A percentile compares a stretch with the other conserved stretches of the same genome.
These are phyloP conservation scores for Dasypolia templi DNA, from an alignment of 2,888 invertebrate species.

Conservation along the genomic window DNA sequence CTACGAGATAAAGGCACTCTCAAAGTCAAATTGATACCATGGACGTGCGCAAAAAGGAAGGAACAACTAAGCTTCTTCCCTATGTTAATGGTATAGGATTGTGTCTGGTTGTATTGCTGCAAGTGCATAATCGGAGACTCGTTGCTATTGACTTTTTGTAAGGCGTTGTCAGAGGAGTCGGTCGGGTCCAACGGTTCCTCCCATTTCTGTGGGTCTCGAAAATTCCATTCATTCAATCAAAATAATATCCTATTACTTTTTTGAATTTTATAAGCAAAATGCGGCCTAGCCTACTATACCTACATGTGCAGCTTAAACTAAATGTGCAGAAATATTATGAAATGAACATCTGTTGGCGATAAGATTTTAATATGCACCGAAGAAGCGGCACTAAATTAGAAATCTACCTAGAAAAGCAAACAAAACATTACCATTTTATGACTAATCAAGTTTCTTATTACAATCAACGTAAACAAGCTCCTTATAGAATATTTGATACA, in stretches of 20 bases:
- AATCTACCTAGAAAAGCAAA: constrained; percentile 6
- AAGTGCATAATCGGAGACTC: background rate
- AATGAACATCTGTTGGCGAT: constrained; percentile 29
- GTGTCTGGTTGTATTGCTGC: background rate
- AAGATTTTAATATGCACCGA: background rate
- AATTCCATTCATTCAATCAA: too few species aligned
- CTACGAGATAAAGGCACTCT: background rate
- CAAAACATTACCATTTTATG: constrained; percentile 9
- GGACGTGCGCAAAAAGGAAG: background rate
- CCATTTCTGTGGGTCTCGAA: background rate
- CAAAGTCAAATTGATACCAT: background rate
- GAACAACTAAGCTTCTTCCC: background rate
- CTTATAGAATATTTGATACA: constrained; percentile 10
- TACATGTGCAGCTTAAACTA: too few species aligned
- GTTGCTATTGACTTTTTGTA: constrained; percentile 2
- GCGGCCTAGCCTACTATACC: background rate
- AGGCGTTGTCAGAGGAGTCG: constrained; percentile 1
- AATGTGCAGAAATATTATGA: constrained; percentile 2
- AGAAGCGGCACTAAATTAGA: background rate
- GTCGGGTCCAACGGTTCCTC: background rate
- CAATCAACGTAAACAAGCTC: background rate
- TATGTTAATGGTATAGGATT: background rate
- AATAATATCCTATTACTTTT: too few species aligned
- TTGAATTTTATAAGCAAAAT: constrained; percentile 2
- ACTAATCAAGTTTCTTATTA: background rate